A percentile compares a stretch with the other conserved stretches of the same genome.
phyloP scores from a whole-genome alignment of 2,888 invertebrate genomes.

The Eupithecia tripunctaria region DNA sequence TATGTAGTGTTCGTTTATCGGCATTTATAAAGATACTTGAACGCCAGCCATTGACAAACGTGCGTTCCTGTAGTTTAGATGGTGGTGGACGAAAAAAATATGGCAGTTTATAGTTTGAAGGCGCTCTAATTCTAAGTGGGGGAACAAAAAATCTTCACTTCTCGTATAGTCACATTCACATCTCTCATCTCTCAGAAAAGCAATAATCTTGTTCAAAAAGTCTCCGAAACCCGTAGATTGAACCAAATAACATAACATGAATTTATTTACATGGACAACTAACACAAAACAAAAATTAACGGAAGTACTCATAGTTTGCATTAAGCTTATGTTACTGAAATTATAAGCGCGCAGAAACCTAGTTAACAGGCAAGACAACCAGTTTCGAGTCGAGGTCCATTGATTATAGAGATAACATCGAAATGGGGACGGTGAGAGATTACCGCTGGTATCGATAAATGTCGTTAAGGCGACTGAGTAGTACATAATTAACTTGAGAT shows the following conservation, averaged over 20 bases:
- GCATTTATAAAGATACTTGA: neutral
- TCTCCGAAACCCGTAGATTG: neutral
- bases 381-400: constrained; percentile 30
- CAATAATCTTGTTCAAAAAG: neutral
- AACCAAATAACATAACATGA: neutral
- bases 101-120: too few species aligned
- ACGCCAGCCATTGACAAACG: neutral
- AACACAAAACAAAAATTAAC: too few species aligned
- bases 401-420: constrained; percentile 41
- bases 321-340: neutral
- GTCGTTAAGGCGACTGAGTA: constrained; percentile 41
- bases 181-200: neutral
- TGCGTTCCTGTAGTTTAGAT: neutral
- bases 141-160: too few species aligned
- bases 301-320: too few species aligned
- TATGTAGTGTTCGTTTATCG: neutral
- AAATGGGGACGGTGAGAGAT: constrained; percentile 42
- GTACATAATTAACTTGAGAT: constrained; percentile 48
- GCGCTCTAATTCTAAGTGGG: too few species aligned
- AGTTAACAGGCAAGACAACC: constrained; percentile 32
- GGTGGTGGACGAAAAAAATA: neutral
- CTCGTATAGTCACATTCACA: too few species aligned
- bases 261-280: too few species aligned
- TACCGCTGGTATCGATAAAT: constrained; percentile 37
- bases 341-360: constrained; percentile 33